Evolutionary conservation across 64 coral and sea anemone genomes (phyloP).

Genomic region (Anthopleura sola): DNA sequence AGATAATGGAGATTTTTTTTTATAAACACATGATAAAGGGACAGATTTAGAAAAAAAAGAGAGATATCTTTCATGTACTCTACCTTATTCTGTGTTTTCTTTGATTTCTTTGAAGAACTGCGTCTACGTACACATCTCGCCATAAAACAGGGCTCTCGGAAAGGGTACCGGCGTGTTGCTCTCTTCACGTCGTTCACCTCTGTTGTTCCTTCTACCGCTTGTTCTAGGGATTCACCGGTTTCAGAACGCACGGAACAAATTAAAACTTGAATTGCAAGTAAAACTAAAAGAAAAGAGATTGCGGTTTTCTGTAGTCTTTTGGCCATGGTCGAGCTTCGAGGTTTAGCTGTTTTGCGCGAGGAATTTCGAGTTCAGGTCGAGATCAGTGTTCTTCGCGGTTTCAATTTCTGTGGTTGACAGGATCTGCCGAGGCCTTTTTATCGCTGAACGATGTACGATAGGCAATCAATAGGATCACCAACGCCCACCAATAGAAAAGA

Average conservation of each 20-base stretch:
- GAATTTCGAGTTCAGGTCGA: background rate
- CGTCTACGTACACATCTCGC: background rate
- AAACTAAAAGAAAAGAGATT: background rate
- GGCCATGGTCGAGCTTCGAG: background rate
- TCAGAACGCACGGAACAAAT: background rate
- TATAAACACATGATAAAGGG: too few species aligned
- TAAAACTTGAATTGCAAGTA: slow-evolving; percentile 4
- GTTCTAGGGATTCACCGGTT: background rate
- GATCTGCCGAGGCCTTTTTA: background rate
- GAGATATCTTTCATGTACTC: too few species aligned
- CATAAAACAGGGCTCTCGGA: background rate
- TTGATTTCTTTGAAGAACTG: background rate
- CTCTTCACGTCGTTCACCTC: background rate
- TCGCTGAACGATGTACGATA: background rate
- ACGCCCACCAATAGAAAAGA: slow-evolving; percentile 1
- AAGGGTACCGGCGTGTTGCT: background rate
- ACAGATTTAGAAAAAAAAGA: too few species aligned
- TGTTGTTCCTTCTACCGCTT: background rate
- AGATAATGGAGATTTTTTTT: too few species aligned
- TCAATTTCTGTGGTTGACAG: background rate
- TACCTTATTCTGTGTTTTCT: background rate
- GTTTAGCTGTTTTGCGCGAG: too few species aligned
- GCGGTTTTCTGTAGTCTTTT: background rate
- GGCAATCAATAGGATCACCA: background rate
- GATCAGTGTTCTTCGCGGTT: background rate